Percentiles rank a stretch among this genome's conserved stretches.
Conservation (phyloP, 2,888 invertebrate species). For the Scrobipalpa costella region DNA sequence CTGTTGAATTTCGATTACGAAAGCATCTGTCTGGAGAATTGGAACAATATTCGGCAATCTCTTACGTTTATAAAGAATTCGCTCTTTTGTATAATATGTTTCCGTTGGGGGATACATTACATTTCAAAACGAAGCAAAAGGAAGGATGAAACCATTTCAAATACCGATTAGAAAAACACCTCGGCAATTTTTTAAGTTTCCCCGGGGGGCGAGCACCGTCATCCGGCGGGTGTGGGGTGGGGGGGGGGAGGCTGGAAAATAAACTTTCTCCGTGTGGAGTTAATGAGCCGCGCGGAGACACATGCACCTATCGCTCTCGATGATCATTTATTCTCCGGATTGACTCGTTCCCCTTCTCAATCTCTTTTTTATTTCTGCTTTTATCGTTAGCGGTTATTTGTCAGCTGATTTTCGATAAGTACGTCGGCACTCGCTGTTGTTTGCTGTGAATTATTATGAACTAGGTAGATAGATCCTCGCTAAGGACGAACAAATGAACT, state of each 20-base stretch:
- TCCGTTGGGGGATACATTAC: constrained; percentile 1
- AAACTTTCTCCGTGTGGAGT: constrained; percentile 10
- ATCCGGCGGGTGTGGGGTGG: neutral
- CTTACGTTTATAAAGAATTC: constrained; percentile 5
- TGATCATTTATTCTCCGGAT: constrained; percentile 19
- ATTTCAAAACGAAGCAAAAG: constrained; percentile 9
- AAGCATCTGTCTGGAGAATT: too few relatives aligned
- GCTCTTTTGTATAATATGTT: neutral
- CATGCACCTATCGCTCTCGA: constrained; percentile 27
- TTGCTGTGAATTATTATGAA: neutral
- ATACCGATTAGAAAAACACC: constrained; percentile 4
- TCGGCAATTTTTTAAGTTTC: constrained; percentile 1
- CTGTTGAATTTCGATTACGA: too few relatives aligned
- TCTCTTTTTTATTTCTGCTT: neutral
- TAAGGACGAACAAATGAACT: neutral
- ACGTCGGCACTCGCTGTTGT: neutral
- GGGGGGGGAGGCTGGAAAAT: constrained; percentile 20
- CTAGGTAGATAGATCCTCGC: neutral
- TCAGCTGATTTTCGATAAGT: neutral
- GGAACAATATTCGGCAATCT: neutral
- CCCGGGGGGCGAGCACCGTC: neutral
- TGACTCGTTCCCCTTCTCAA: constrained; percentile 5
- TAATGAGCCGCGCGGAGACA: constrained; percentile 29
- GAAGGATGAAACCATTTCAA: constrained; percentile 3
- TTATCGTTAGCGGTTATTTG: neutral